Percentiles rank a stretch among this genome's conserved stretches.
phyloP scores from a whole-genome alignment of 2,797 vertebrate genomes.

The Hoplostethus atlanticus region DNA sequence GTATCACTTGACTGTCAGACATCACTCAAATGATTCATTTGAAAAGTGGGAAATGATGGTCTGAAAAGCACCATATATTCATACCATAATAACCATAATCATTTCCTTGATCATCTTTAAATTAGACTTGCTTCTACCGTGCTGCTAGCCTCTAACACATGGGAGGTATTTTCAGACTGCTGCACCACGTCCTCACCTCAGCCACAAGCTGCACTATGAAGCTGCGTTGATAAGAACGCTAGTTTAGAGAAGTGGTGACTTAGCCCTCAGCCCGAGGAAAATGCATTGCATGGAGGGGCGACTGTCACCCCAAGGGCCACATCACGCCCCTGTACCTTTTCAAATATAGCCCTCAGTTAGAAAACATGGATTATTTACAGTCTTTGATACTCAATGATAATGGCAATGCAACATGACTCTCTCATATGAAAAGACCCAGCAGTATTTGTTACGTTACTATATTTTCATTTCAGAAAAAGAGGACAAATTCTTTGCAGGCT shows the following conservation, averaged over 20 bases:
- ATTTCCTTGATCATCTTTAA: not conserved
- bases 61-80: not conserved
- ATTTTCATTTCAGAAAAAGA: not conserved
- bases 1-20: not conserved
- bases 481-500: no score
- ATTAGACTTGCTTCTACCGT: not conserved
- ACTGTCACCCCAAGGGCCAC: not conserved
- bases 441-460: not conserved
- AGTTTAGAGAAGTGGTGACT: conserved; percentile 60
- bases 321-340: not conserved
- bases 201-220: conserved; percentile 72
- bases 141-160: not conserved
- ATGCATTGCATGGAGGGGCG: not conserved
- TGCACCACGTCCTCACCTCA: conserved; percentile 72
- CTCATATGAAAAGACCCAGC: not conserved
- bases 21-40: not conserved
- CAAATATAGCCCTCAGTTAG: not conserved
- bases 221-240: conserved; percentile 84
- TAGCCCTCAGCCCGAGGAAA: not conserved
- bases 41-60: not conserved
- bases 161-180: conserved; percentile 85
- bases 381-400: not conserved
- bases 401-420: not conserved
- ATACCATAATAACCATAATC: not conserved
- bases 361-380: not conserved